These are phyloP conservation scores for Phodopus roborovskii DNA, from an alignment of 2,113 vertebrate genomes.

Conservation along the genomic window DNA sequence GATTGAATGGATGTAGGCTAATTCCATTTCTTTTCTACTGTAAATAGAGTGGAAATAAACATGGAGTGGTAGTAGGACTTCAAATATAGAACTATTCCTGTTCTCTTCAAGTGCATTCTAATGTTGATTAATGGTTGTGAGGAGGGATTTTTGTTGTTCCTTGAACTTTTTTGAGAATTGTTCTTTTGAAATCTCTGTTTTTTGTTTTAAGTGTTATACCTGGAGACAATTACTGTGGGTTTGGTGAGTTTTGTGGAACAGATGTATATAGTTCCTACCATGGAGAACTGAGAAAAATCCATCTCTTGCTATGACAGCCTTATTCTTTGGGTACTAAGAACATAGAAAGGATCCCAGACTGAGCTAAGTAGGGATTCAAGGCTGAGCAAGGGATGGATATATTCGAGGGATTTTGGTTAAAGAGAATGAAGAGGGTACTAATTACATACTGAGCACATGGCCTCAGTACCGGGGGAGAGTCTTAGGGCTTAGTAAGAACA, in stretches of 20 bases:
- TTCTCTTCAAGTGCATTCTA: background rate
- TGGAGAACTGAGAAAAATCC: background rate
- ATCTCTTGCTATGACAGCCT: background rate
- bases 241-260: background rate
- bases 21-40: background rate
- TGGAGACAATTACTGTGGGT: background rate
- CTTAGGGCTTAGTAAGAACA: background rate
- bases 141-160: background rate
- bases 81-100: background rate
- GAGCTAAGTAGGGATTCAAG: background rate
- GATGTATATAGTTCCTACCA: background rate
- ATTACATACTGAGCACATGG: background rate
- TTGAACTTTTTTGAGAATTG: background rate
- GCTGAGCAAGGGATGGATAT: background rate
- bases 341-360: background rate
- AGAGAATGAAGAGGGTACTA: background rate
- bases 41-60: background rate
- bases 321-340: background rate
- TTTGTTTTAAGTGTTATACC: background rate
- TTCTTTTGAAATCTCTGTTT: background rate
- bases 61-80: background rate
- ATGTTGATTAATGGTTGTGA: background rate
- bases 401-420: background rate
- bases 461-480: too few species aligned
- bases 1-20: background rate